A percentile compares a stretch with the other conserved stretches of the same genome.
These are phyloP conservation scores for Formicarius rufipectus DNA, from an alignment of 2,113 vertebrate genomes.

Conservation along the genomic window DNA sequence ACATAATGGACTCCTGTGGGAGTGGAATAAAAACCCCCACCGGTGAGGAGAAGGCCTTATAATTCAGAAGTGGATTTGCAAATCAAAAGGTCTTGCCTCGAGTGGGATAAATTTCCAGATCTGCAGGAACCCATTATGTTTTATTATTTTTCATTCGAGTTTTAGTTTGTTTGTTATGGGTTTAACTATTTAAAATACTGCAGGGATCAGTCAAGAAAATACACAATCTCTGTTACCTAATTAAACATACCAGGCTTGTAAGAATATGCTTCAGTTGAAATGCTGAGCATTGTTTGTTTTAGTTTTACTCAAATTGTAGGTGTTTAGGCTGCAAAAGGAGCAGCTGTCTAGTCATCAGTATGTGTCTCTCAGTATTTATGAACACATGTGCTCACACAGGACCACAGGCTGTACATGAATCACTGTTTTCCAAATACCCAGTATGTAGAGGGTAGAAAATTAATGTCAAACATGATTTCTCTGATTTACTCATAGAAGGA, in stretches of 20 bases:
- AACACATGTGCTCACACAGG: background rate
- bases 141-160: conserved; percentile 63
- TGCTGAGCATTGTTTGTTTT: background rate
- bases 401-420: conserved; percentile 25
- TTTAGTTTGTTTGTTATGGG: conserved; percentile 61
- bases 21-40: conserved; percentile 61
- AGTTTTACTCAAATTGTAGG: background rate
- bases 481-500: conserved; percentile 65
- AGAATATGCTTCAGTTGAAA: conserved; percentile 40
- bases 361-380: conserved; percentile 38
- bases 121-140: conserved; percentile 62
- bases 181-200: conserved; percentile 68
- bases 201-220: conserved; percentile 46
- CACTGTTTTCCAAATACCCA: conserved; percentile 37
- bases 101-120: conserved; percentile 67
- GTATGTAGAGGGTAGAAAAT: conserved; percentile 48
- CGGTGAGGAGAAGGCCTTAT: conserved; percentile 60
- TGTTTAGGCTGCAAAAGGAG: background rate
- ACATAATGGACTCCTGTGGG: conserved; percentile 67
- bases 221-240: conserved; percentile 50
- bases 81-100: conserved; percentile 72
- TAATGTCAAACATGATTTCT: conserved; percentile 64
- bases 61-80: conserved; percentile 74
- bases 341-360: background rate
- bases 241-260: conserved; percentile 33